Conservation (phyloP, 2,797 vertebrate species). For the Champsocephalus esox region DNA sequence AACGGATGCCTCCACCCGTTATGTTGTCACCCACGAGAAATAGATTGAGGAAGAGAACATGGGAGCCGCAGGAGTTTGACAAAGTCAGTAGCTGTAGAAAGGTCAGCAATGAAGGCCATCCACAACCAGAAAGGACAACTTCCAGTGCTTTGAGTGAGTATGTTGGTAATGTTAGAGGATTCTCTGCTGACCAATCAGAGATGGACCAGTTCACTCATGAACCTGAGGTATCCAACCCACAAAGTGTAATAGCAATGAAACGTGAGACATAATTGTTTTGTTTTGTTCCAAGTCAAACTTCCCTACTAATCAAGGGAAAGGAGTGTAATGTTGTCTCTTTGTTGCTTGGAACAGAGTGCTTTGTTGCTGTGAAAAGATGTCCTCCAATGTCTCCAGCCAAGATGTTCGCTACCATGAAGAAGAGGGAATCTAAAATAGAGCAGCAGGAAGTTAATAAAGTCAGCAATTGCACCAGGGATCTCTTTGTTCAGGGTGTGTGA, state of each 20-base stretch:
- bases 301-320: neutral
- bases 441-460: constrained; percentile 12
- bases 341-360: constrained; percentile 58
- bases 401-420: constrained; percentile 73
- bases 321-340: neutral
- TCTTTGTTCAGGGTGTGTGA: constrained; percentile 51
- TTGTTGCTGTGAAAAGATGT: constrained; percentile 14
- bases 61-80: constrained; percentile 21
- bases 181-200: neutral
- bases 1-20: constrained; percentile 14
- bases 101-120: constrained; percentile 6
- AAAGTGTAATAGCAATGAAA: constrained; percentile 44
- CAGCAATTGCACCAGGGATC: constrained; percentile 33
- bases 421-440: constrained; percentile 50
- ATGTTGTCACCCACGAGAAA: constrained; percentile 53
- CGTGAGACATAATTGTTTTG: constrained; percentile 27
- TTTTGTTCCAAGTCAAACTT: neutral
- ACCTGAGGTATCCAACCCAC: constrained; percentile 4
- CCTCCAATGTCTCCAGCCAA: constrained; percentile 71
- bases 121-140: neutral
- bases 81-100: constrained; percentile 24
- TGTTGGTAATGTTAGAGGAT: neutral
- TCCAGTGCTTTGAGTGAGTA: constrained; percentile 4
- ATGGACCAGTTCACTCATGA: neutral
- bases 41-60: constrained; percentile 52